Evolutionary conservation across 2,113 vertebrate genomes (phyloP), one percentile per base, ranked within the genome.

Genomic region (Colaptes auratus): DNA sequence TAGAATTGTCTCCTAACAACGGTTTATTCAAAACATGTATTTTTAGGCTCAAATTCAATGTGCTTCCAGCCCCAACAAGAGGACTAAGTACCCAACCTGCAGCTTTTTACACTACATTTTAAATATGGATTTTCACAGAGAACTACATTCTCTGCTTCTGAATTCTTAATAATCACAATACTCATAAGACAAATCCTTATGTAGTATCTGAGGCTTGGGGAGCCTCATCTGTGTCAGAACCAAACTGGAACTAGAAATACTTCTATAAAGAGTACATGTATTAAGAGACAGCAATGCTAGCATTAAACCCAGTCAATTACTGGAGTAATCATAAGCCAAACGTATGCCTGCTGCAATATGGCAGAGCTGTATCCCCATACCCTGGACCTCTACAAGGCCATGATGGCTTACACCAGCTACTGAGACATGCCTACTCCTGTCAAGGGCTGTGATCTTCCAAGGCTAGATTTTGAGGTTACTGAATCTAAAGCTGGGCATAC

Each of bases 1-100:
- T 46, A 72, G 59, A 89, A 85, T 30, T 74, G 52, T 89, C 69
- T 88, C 76, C 48, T 80, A 93, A 92, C 72, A 93, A 91, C 77
- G 25, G 42, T 25, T 86, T 86, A 77, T 61, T 88, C 64, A 83
- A 91, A 89, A 70, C 14, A 36, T 12, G 6, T 78, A 84, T 85
- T 96, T 93, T 92, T 80, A 75, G 82, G 82, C 63, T 52, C 70
- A 56, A 12, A 76, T 66, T 87, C 55, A 77, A n/a, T 30, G 17
- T 63, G 30, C 10, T 86, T 86, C 17, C n/a, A 79, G 31, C 28
- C 36, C 12, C 56, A 77, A 36, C 15, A 83, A 78, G 28, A 33
- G 10, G 30, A 19, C 16, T 44, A 72, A 61, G 58, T 50, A 84
- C 30, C 17, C 48, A 74, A 27, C 81, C 42, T 83, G 16, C 42